These are phyloP conservation scores for Trachelus troglodyta DNA, from an alignment of 2,888 invertebrate genomes.

Conservation along the genomic window DNA sequence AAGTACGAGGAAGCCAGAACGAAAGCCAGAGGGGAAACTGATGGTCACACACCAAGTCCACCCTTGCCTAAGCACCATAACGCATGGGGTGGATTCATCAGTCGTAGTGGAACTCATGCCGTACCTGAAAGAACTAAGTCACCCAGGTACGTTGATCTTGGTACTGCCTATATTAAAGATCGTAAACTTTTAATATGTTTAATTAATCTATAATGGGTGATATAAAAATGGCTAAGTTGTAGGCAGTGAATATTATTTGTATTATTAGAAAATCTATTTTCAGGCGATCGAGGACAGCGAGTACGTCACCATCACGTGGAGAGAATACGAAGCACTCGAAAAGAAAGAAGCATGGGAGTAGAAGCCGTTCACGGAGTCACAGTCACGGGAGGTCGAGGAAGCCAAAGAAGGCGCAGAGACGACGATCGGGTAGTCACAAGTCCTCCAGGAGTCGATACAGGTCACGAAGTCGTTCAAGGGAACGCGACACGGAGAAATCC, in stretches of 20 bases:
- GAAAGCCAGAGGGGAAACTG: slow-evolving; percentile 68
- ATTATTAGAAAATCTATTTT: slow-evolving; percentile 18
- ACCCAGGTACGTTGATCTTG: slow-evolving; percentile 47
- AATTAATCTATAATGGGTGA: not conserved
- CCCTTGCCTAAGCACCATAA: slow-evolving; percentile 72
- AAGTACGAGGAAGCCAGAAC: slow-evolving; percentile 77
- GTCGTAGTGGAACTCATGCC: slow-evolving; percentile 65
- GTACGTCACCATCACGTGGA: slow-evolving; percentile 53
- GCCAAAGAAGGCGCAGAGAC: slow-evolving; percentile 58
- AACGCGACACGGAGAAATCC: slow-evolving; percentile 60
- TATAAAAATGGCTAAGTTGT: not conserved
- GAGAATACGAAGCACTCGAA: slow-evolving; percentile 60
- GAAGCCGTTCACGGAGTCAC: slow-evolving; percentile 64
- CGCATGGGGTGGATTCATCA: slow-evolving; percentile 77
- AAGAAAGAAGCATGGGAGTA: slow-evolving; percentile 62
- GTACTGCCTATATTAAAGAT: not conserved
- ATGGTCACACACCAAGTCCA: slow-evolving; percentile 68
- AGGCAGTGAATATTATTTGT: not conserved
- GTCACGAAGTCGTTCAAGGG: slow-evolving; percentile 61
- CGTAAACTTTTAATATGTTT: not conserved
- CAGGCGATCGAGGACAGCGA: slow-evolving; percentile 57
- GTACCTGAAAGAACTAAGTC: slow-evolving; percentile 60
- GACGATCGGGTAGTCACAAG: slow-evolving; percentile 61
- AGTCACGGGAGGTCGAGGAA: slow-evolving; percentile 63
- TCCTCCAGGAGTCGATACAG: slow-evolving; percentile 59